Evolutionary conservation across 2,113 vertebrate genomes (phyloP).

Genomic region (Columba janthina): DNA sequence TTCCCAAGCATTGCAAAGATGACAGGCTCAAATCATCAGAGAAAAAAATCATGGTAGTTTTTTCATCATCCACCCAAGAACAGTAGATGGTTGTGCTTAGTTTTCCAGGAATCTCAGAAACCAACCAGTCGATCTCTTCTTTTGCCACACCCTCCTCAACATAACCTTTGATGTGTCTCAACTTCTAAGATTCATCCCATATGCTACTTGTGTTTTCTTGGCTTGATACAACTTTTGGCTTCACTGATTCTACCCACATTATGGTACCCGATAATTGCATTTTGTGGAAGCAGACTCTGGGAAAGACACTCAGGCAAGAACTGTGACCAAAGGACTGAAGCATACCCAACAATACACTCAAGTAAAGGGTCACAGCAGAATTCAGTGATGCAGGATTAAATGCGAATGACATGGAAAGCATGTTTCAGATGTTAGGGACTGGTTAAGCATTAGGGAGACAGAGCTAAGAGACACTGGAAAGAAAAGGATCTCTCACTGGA

Average conservation of each 20-base stretch:
- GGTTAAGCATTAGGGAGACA: not conserved
- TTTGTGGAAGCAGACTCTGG: not conserved
- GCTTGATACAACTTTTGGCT: not conserved
- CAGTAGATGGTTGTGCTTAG: not conserved
- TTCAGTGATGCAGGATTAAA: not conserved
- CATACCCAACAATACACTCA: fast-evolving
- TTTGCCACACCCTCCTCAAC: not conserved
- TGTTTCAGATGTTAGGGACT: not conserved
- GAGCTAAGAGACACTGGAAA: not conserved
- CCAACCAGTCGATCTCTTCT: not conserved
- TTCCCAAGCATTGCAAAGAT: not conserved
- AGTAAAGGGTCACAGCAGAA: not conserved
- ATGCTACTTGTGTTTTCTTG: not conserved
- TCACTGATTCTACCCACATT: not conserved
- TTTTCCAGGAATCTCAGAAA: not conserved
- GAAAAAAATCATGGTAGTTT: not conserved
- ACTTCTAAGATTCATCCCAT: not conserved
- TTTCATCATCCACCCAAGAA: not conserved
- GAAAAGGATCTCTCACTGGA: not conserved
- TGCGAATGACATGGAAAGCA: not conserved
- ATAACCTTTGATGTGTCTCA: not conserved
- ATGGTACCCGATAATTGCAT: not conserved
- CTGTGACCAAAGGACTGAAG: not conserved
- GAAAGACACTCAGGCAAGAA: not conserved
- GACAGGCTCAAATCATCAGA: not conserved